These are phyloP conservation scores for Chironomus tepperi DNA, from an alignment of 1,140 invertebrate species.

Conservation along the genomic window DNA sequence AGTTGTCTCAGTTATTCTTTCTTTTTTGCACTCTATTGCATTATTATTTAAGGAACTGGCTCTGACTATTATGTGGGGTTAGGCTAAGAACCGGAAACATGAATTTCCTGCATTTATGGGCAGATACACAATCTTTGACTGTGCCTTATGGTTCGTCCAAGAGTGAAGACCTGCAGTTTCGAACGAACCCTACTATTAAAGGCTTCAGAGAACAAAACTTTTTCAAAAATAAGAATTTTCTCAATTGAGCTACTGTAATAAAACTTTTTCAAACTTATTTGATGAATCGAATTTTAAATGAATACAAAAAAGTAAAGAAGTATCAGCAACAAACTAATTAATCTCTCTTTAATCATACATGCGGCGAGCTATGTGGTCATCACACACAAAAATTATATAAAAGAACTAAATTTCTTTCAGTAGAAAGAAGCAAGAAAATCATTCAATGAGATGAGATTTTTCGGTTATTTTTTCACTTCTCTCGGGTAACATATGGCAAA, in stretches of 20 bases:
- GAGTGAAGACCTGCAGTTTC: too few species aligned
- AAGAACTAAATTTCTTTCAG: not conserved
- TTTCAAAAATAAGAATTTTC: too few species aligned
- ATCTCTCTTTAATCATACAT: constrained; percentile 22
- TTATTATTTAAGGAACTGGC: too few species aligned
- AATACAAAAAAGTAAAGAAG: not conserved
- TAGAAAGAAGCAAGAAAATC: not conserved
- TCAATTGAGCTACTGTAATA: not conserved
- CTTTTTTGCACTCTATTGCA: too few species aligned
- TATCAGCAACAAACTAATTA: constrained; percentile 3
- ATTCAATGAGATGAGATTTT: constrained; percentile 20
- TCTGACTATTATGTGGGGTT: too few species aligned
- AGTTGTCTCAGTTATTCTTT: too few species aligned
- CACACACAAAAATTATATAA: not conserved
- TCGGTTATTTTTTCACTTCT: not conserved
- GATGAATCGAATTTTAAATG: not conserved
- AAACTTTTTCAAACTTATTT: not conserved
- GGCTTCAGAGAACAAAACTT: too few species aligned
- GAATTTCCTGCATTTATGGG: too few species aligned
- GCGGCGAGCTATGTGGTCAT: not conserved
- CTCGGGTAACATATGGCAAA: constrained; percentile 22
- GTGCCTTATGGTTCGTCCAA: too few species aligned
- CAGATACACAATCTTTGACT: too few species aligned
- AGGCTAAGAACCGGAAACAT: too few species aligned
- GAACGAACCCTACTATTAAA: too few species aligned